A percentile compares a stretch with the other conserved stretches of the same genome.
These are phyloP conservation scores for Dermolepida albohirtum DNA, from an alignment of 2,888 invertebrate species.

Conservation along the genomic window DNA sequence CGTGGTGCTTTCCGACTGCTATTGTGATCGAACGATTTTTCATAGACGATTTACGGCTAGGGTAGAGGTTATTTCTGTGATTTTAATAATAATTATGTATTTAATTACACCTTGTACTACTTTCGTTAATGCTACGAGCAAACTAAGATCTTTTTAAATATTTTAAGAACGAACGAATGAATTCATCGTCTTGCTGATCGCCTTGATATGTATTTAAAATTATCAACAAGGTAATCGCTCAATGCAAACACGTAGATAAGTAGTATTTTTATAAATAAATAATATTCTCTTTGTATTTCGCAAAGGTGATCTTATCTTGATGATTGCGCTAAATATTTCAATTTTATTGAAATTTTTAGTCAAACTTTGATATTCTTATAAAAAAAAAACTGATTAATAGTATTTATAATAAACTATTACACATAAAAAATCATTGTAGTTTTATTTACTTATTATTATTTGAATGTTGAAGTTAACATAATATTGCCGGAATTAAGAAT, in stretches of 20 bases:
- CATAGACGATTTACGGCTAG: constrained; percentile 43
- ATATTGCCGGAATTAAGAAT: no score
- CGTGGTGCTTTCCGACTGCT: constrained; percentile 18
- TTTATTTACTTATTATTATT: constrained; percentile 1
- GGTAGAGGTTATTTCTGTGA: constrained; percentile 45
- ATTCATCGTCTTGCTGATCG: constrained; percentile 19
- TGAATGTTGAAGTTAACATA: no score
- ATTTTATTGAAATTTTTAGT: constrained; percentile 31
- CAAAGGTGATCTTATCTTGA: constrained; percentile 13
- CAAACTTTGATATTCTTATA: constrained; percentile 21
- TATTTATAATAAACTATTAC: constrained; percentile 30
- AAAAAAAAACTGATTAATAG: constrained; percentile 12
- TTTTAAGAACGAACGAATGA: neutral
- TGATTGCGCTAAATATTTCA: constrained; percentile 24
- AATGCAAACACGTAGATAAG: constrained; percentile 21
- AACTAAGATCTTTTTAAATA: neutral
- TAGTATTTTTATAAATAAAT: neutral
- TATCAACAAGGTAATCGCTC: constrained; percentile 24
- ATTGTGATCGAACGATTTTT: constrained; percentile 30
- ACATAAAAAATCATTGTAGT: constrained; percentile 12
- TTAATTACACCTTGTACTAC: constrained; percentile 30
- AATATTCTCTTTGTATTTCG: constrained; percentile 28
- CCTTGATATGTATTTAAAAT: neutral
- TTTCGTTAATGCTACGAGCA: constrained; percentile 7
- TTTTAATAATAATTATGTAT: constrained; percentile 21